Base-by-base conservation (phyloP, 2,797 vertebrate genomes). In the Catharus ustulatus region DNA sequence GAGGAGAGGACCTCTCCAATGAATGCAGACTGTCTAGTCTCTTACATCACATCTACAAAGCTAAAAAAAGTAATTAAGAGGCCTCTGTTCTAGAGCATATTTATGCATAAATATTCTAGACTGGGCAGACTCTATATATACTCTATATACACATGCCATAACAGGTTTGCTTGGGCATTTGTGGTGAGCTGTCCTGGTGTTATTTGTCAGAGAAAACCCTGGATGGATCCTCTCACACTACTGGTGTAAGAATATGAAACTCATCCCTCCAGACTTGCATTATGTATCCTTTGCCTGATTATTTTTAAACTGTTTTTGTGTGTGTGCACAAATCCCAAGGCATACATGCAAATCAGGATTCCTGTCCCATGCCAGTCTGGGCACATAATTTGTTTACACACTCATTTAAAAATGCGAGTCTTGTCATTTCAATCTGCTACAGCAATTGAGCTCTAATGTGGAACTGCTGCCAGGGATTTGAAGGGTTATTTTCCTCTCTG, bases 391-490 rank as follows among this genome's bases (percentile, higher is more conserved):
- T 55, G 0, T 93, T 94, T 87, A 81, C 71, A 83, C 18, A 52
- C 63, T 84, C 32, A 15, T 90, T 94, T 90, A 10, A 89, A 86
- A 93, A 90, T 64, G 67, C 10, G 21, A 75, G 48, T 73, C 64
- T 87, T 93, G 84, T 94, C 64, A 77, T 84, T 94, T 90, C 87
- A 93, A 76, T 94, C 89, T 96, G 91, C 74, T 91, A 74, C 67
- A 94, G 85, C 68, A 90, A 67, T 91, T 94, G 61, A 87, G 63
- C 52, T 94, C 63, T 84, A 76, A 79, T 32, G 67, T 74, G 34
- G 48, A 95, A 84, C 52, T 34, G 34, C 51, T 90, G 88, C 93
- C 77, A 91, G 48, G 40, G 42, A 66, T 94, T 72, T 92, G 83
- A 95, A 91, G 75, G 78, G 80, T 76, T 93, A 84, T 96, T 94